Evolutionary conservation across 2,797 vertebrate species (phyloP).

Genomic region (Parotocinclus haroldoi): DNA sequence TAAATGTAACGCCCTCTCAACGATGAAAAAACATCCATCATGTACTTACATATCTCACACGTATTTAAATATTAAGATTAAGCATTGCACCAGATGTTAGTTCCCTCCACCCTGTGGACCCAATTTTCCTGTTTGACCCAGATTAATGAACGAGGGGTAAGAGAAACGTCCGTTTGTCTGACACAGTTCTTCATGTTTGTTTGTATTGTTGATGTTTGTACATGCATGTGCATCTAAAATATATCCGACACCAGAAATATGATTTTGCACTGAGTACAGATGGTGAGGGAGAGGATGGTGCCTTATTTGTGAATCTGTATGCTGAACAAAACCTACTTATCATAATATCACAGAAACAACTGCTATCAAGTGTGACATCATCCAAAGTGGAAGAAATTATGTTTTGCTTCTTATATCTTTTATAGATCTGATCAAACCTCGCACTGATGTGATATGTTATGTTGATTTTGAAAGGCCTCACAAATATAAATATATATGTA

Average conservation of each 20-base stretch:
- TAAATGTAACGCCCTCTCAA: too few relatives aligned
- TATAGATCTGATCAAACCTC: too few relatives aligned
- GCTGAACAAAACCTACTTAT: constrained; percentile 3
- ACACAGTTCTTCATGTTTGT: constrained; percentile 41
- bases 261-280: constrained; percentile 29
- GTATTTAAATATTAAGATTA: constrained; percentile 73
- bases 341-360: neutral
- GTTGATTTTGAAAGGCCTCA: too few relatives aligned
- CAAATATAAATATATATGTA: too few relatives aligned
- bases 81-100: constrained; percentile 64
- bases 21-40: too few relatives aligned
- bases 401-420: too few relatives aligned
- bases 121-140: constrained; percentile 77
- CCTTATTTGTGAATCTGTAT: constrained; percentile 47
- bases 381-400: neutral
- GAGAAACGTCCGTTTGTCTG: constrained; percentile 47
- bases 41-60: constrained; percentile 58
- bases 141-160: constrained; percentile 64
- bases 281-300: constrained; percentile 34
- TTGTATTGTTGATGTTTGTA: constrained; percentile 39
- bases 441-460: too few relatives aligned
- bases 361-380: neutral
- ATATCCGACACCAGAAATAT: constrained; percentile 5
- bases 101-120: constrained; percentile 62
- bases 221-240: constrained; percentile 36